Percentiles rank a stretch among this genome's conserved stretches.
phyloP scores from a whole-genome alignment of 2,113 vertebrate species.

The Sclerurus mexicanus region DNA sequence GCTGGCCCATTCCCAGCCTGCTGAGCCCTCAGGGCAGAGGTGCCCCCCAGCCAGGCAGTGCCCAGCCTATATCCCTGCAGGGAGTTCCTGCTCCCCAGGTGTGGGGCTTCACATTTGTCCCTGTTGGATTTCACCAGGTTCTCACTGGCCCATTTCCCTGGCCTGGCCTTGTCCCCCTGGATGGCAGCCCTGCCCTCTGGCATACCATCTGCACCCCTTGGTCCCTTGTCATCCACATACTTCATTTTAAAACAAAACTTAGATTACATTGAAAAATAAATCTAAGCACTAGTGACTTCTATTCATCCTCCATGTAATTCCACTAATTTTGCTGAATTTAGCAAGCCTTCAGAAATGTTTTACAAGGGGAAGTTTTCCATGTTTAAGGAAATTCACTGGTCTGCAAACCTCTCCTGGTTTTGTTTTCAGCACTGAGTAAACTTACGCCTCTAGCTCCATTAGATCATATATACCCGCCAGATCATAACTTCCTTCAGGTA shows the following conservation, averaged over 20 bases:
- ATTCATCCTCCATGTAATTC: not conserved
- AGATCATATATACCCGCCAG: not conserved
- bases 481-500: not conserved
- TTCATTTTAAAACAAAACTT: not conserved
- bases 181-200: not conserved
- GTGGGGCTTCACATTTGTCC: not conserved
- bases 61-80: accelerated
- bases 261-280: not conserved
- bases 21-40: accelerated
- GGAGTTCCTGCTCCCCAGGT: not conserved
- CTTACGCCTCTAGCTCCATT: not conserved
- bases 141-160: accelerated
- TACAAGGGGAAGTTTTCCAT: not conserved
- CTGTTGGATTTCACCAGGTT: not conserved
- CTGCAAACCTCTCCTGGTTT: not conserved
- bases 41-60: not conserved
- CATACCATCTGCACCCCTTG: not conserved
- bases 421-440: not conserved
- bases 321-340: not conserved
- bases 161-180: not conserved
- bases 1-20: not conserved
- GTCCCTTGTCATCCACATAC: not conserved
- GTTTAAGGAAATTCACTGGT: not conserved
- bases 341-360: not conserved
- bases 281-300: not conserved